These are phyloP conservation scores for Ranitomeya variabilis DNA, from an alignment of 2,113 vertebrate species.

Conservation along the genomic window DNA sequence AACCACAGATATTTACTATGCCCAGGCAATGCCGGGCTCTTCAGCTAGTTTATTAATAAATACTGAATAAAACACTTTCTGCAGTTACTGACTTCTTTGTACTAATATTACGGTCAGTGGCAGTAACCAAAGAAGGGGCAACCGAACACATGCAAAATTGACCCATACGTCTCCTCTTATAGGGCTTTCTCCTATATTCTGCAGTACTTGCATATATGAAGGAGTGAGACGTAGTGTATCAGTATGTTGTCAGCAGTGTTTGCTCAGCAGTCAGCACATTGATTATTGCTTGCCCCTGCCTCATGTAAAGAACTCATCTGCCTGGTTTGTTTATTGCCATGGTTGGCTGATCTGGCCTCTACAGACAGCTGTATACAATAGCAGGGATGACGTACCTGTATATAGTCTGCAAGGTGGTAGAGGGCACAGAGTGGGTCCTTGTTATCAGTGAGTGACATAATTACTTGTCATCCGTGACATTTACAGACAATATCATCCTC, in stretches of 20 bases:
- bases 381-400: background rate
- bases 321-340: background rate
- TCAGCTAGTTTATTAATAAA: too few species aligned
- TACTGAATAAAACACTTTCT: too few species aligned
- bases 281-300: background rate
- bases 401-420: background rate
- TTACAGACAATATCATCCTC: background rate
- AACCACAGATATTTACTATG: too few species aligned
- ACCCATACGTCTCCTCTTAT: too few species aligned
- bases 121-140: too few species aligned
- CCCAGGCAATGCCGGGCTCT: too few species aligned
- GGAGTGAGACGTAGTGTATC: background rate
- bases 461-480: background rate
- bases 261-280: background rate
- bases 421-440: background rate
- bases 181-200: too few species aligned
- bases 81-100: too few species aligned
- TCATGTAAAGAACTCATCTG: conserved; percentile 6
- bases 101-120: too few species aligned
- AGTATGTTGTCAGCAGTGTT: background rate
- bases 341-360: background rate
- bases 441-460: background rate
- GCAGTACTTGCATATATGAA: background rate
- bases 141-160: too few species aligned
- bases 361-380: background rate